Conservation (phyloP, 2,888 invertebrate species). For the Isoperla grammatica region DNA sequence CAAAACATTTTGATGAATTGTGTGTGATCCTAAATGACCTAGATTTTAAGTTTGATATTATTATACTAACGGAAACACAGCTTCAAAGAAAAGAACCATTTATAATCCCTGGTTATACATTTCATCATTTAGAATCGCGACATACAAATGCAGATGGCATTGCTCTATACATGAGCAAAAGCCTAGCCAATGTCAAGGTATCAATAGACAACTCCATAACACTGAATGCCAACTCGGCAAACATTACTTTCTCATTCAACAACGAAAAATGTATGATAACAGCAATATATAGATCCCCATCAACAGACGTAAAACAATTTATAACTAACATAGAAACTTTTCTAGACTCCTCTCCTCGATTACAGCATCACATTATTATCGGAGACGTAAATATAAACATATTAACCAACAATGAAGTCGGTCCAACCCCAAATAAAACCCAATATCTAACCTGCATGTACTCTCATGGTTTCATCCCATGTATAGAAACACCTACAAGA, state of each 20-base stretch:
- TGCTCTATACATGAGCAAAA: neutral
- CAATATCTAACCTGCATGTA: neutral
- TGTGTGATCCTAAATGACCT: neutral
- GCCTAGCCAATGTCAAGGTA: neutral
- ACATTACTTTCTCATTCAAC: neutral
- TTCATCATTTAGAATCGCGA: neutral
- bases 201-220: neutral
- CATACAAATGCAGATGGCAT: neutral
- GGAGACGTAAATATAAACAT: neutral
- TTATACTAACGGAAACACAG: slow-evolving; percentile 8
- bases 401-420: no score
- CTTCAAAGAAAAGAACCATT: neutral
- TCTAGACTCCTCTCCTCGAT: neutral
- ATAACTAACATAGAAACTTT: neutral
- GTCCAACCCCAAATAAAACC: neutral
- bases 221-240: neutral
- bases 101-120: neutral
- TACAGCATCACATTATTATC: neutral
- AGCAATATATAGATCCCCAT: neutral
- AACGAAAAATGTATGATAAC: neutral
- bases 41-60: neutral
- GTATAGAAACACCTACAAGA: neutral
- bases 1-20: neutral
- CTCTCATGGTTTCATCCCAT: neutral
- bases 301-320: neutral